These are phyloP conservation scores for Ophion slaviceki DNA, from an alignment of 2,888 invertebrate species.

Conservation along the genomic window DNA sequence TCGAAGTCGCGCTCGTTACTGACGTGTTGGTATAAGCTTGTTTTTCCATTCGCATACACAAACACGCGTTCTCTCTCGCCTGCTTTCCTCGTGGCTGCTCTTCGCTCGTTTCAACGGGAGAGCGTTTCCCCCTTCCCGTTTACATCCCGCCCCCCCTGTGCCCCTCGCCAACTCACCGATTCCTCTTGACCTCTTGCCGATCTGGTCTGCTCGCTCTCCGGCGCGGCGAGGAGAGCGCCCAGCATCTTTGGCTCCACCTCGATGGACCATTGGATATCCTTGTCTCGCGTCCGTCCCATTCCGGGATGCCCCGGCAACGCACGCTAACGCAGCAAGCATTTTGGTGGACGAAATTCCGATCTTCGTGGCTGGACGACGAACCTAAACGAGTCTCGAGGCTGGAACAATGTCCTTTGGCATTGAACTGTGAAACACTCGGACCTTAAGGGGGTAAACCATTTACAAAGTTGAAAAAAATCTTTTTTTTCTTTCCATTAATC, in stretches of 20 bases:
- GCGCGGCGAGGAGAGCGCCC: background rate
- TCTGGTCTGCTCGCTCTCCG: background rate
- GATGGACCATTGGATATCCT: background rate
- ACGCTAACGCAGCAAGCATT: too few species aligned
- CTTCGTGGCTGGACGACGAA: too few species aligned
- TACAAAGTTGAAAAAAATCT: too few species aligned
- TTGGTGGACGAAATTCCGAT: too few species aligned
- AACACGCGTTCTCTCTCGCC: slow-evolving; percentile 70
- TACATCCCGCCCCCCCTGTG: background rate
- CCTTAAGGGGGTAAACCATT: too few species aligned
- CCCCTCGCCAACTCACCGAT: background rate
- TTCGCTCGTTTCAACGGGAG: slow-evolving; percentile 51
- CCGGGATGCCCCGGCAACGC: background rate
- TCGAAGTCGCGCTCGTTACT: slow-evolving; percentile 56
- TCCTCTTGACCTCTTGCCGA: slow-evolving; percentile 48
- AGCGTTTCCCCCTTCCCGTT: slow-evolving; percentile 29
- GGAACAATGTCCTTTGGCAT: too few species aligned
- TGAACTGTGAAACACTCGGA: too few species aligned
- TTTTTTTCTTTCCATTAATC: too few species aligned
- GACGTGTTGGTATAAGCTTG: slow-evolving; percentile 60
- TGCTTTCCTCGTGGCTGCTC: slow-evolving; percentile 65
- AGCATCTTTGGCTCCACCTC: background rate
- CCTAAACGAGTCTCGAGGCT: too few species aligned
- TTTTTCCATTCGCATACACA: slow-evolving; percentile 52
- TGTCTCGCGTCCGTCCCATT: background rate